Evolutionary conservation across 2,888 invertebrate genomes (phyloP).

Genomic region (Euclidia mi): DNA sequence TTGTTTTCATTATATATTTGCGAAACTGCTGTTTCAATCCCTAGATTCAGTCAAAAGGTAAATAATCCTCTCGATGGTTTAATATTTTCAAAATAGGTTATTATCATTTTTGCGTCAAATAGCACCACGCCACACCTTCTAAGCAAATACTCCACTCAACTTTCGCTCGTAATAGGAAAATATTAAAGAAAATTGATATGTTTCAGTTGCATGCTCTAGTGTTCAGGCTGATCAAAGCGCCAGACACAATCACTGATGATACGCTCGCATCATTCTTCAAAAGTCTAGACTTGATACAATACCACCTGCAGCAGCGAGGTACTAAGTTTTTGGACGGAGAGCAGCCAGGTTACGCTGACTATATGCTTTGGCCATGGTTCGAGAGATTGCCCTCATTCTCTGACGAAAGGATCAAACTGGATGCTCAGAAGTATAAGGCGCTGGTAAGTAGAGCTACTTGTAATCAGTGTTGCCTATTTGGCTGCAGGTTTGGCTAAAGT

Average conservation of each 20-base stretch:
- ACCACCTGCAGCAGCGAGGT: conserved; percentile 90
- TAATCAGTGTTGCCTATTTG: no score
- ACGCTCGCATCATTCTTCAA: background rate
- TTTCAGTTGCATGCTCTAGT: conserved; percentile 65
- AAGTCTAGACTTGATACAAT: conserved; percentile 90
- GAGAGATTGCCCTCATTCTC: conserved; percentile 90
- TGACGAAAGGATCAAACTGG: conserved; percentile 86
- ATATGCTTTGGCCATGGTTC: conserved; percentile 97
- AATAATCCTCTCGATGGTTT: no score
- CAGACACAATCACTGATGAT: background rate
- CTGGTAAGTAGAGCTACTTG: conserved; percentile 79
- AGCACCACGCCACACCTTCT: no score
- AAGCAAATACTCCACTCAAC: no score
- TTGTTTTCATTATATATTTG: no score
- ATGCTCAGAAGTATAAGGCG: conserved; percentile 85
- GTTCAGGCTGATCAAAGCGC: conserved; percentile 19
- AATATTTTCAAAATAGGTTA: no score
- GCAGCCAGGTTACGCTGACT: conserved; percentile 94
- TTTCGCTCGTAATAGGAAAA: no score
- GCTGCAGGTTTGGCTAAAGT: no score
- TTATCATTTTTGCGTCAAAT: no score
- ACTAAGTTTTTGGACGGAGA: conserved; percentile 91
- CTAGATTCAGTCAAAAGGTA: no score
- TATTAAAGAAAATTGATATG: no score
- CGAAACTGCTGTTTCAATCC: no score